phyloP scores from a whole-genome alignment of 2,797 vertebrate genomes.

The Falco novaeseelandiae region DNA sequence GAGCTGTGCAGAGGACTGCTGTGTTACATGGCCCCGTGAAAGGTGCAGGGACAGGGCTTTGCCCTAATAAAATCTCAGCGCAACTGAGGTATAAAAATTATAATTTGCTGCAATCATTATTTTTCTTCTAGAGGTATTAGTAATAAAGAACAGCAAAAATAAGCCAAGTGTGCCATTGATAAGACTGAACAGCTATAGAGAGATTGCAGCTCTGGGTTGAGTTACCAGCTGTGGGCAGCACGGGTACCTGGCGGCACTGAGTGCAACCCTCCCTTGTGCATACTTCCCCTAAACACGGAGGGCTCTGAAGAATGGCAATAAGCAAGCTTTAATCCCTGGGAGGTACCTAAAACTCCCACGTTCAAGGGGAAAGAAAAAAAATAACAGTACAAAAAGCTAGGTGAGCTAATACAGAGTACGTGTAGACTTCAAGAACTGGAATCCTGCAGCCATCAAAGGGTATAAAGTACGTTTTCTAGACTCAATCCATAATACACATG shows the following conservation, averaged over 20 bases:
- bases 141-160: not conserved
- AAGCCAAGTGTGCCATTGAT: not conserved
- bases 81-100: not conserved
- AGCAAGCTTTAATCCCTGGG: not conserved
- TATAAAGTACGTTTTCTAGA: not conserved
- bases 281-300: not conserved
- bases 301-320: not conserved
- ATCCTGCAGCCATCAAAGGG: not conserved
- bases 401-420: not conserved
- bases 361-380: not conserved
- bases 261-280: fast-evolving
- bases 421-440: not conserved
- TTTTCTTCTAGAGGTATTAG: not conserved
- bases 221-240: not conserved
- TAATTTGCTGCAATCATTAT: fast-evolving
- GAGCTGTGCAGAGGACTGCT: not conserved
- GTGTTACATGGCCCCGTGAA: not conserved
- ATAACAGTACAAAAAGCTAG: too few relatives aligned
- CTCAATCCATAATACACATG: not conserved
- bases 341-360: not conserved
- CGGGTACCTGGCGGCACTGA: too few relatives aligned
- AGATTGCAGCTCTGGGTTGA: not conserved
- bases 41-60: fast-evolving
- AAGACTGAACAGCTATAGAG: not conserved
- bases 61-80: not conserved